Percentiles rank a stretch among this genome's conserved stretches.
Evolutionary conservation across 2,797 vertebrate species (phyloP).

Genomic region (Enteromius fasciolatus): DNA sequence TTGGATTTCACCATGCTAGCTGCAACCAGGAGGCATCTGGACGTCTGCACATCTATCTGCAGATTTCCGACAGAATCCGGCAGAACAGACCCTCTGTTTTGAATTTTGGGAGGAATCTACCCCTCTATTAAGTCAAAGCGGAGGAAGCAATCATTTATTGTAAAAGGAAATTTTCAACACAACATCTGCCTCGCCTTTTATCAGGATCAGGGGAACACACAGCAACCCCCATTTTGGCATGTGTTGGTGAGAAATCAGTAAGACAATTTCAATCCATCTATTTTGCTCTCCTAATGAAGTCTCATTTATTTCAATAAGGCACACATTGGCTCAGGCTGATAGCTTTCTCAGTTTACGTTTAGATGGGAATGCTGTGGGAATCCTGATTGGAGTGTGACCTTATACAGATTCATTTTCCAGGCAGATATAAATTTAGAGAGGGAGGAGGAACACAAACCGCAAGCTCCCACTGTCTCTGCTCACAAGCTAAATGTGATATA

Average conservation of each 20-base stretch:
- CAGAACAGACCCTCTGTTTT: slow-evolving; percentile 47
- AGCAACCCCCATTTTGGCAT: slow-evolving; percentile 27
- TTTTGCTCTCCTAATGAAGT: slow-evolving; percentile 50
- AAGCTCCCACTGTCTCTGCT: slow-evolving; percentile 30
- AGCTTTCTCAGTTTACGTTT: slow-evolving; percentile 49
- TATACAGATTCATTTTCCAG: slow-evolving; percentile 57
- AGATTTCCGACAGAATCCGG: slow-evolving; percentile 41
- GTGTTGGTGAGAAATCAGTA: slow-evolving; percentile 29
- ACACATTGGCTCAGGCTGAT: slow-evolving; percentile 49
- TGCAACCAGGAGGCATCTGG: slow-evolving; percentile 49
- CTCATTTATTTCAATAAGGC: slow-evolving; percentile 62
- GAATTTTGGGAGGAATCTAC: slow-evolving; percentile 47
- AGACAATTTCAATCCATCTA: slow-evolving; percentile 53
- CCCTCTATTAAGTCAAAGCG: slow-evolving; percentile 35
- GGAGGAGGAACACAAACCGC: slow-evolving; percentile 32
- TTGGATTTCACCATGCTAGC: slow-evolving; percentile 12
- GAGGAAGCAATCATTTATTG: slow-evolving; percentile 55
- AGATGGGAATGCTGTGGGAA: slow-evolving; percentile 43
- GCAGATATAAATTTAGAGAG: slow-evolving; percentile 50
- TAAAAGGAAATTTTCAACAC: slow-evolving; percentile 50
- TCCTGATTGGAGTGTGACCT: slow-evolving; percentile 56
- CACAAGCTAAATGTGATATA: slow-evolving; percentile 45
- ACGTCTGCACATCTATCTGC: slow-evolving; percentile 31
- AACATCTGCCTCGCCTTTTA: slow-evolving; percentile 50
- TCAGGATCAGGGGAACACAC: slow-evolving; percentile 23